A percentile compares a stretch with the other conserved stretches of the same genome.
phyloP scores from a whole-genome alignment of 2,797 vertebrate genomes.

The Cryptoblepharus egeriae region DNA sequence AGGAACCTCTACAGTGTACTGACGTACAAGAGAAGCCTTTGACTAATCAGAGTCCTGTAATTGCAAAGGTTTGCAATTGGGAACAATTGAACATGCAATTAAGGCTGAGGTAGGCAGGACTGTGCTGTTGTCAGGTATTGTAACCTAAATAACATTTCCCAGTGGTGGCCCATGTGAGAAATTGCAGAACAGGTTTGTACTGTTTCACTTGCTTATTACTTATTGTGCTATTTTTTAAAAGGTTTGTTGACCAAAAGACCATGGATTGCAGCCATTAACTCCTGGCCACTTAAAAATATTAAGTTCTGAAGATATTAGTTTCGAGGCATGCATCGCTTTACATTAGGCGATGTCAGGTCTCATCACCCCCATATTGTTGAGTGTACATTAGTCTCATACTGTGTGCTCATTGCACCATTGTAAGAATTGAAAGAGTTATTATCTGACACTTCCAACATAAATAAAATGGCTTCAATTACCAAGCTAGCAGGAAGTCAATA shows the following conservation, averaged over 20 bases:
- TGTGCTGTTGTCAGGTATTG: conserved; percentile 10
- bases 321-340: conserved; percentile 35
- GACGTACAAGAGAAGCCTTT: neutral
- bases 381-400: conserved; percentile 40
- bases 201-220: conserved; percentile 16
- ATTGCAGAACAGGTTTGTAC: neutral
- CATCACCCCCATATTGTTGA: conserved; percentile 36
- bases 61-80: neutral
- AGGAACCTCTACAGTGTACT: neutral
- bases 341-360: conserved; percentile 41
- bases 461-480: conserved; percentile 37
- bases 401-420: neutral
- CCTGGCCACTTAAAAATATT: conserved; percentile 8
- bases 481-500: conserved; percentile 36
- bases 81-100: conserved; percentile 19
- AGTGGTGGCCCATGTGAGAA: neutral
- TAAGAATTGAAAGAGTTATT: conserved; percentile 37
- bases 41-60: neutral
- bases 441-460: conserved; percentile 47
- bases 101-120: conserved; percentile 2
- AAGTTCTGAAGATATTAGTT: neutral
- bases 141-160: conserved; percentile 33
- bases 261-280: conserved; percentile 9
- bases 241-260: conserved; percentile 21
- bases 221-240: conserved; percentile 1